phyloP scores from a whole-genome alignment of 1,140 invertebrate species.

The Drosophila punjabiensis region DNA sequence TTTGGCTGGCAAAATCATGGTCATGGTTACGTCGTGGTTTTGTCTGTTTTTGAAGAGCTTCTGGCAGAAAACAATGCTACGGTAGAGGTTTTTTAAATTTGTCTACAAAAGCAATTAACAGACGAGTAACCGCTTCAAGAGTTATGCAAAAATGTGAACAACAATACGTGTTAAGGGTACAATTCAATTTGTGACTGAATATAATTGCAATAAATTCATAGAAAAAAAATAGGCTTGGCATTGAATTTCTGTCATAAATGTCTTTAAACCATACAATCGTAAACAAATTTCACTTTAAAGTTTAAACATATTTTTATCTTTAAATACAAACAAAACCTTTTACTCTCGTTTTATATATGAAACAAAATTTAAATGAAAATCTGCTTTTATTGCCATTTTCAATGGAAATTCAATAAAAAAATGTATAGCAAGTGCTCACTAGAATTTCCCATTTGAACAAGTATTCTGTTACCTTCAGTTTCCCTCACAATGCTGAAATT shows the following conservation, averaged over 20 bases:
- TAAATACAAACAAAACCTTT: background rate
- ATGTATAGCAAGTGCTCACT: slow-evolving; percentile 35
- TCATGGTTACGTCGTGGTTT: slow-evolving; percentile 68
- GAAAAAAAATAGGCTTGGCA: background rate
- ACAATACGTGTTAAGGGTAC: slow-evolving; percentile 12
- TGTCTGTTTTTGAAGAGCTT: slow-evolving; percentile 79
- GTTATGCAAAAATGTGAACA: slow-evolving; percentile 27
- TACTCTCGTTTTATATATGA: background rate
- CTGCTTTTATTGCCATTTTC: background rate
- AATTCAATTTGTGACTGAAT: slow-evolving; percentile 4
- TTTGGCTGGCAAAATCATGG: slow-evolving; percentile 59
- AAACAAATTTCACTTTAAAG: background rate
- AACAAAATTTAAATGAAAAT: slow-evolving; percentile 18
- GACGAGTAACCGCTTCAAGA: slow-evolving; percentile 20
- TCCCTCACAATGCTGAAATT: slow-evolving; percentile 2
- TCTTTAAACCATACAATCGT: slow-evolving; percentile 3
- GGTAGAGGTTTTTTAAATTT: slow-evolving; percentile 73
- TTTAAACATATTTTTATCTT: background rate
- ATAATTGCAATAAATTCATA: background rate
- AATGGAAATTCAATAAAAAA: slow-evolving; percentile 31
- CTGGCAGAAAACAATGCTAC: slow-evolving; percentile 41
- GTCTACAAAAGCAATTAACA: slow-evolving; percentile 82
- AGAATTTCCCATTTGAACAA: slow-evolving; percentile 61
- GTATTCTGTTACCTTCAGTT: slow-evolving; percentile 8
- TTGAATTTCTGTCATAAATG: background rate